A percentile compares a stretch with the other conserved stretches of the same genome.
Evolutionary conservation across 2,797 vertebrate species (phyloP).

Genomic region (Sibirionetta formosa): DNA sequence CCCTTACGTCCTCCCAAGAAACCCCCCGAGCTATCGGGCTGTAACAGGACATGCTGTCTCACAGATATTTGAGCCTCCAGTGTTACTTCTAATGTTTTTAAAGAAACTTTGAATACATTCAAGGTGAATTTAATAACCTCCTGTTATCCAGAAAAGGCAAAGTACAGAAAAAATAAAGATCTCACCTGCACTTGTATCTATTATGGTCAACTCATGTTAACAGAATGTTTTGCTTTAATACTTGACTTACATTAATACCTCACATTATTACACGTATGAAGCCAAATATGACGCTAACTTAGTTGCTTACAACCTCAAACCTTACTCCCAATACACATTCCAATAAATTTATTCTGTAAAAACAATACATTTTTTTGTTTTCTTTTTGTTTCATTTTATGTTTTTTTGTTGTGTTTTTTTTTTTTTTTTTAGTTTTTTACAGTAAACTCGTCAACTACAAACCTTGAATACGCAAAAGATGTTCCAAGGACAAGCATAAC

Average conservation of each 20-base stretch:
- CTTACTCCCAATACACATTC: constrained; percentile 91
- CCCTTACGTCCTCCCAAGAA: background rate
- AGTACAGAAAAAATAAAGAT: constrained; percentile 75
- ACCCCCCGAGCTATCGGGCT: background rate
- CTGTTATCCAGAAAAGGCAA: constrained; percentile 69
- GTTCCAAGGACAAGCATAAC: constrained; percentile 90
- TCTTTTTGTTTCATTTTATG: constrained; percentile 66
- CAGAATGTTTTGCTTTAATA: constrained; percentile 87
- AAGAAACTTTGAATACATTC: constrained; percentile 73
- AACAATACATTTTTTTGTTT: constrained; percentile 92
- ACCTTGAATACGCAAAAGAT: constrained; percentile 92
- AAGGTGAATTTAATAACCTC: constrained; percentile 76
- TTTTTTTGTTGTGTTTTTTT: constrained; percentile 73
- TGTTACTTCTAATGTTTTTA: constrained; percentile 6
- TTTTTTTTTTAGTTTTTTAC: constrained; percentile 89
- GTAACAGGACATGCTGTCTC: background rate
- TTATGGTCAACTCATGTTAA: constrained; percentile 83
- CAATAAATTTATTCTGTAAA: constrained; percentile 98
- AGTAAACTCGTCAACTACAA: constrained; percentile 94
- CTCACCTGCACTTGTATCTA: constrained; percentile 82
- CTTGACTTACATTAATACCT: constrained; percentile 87
- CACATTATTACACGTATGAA: constrained; percentile 87
- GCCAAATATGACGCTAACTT: constrained; percentile 86
- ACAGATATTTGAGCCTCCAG: background rate
- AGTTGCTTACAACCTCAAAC: constrained; percentile 85